phyloP scores from a whole-genome alignment of 2,797 vertebrate genomes.

The Brachymystax lenok region DNA sequence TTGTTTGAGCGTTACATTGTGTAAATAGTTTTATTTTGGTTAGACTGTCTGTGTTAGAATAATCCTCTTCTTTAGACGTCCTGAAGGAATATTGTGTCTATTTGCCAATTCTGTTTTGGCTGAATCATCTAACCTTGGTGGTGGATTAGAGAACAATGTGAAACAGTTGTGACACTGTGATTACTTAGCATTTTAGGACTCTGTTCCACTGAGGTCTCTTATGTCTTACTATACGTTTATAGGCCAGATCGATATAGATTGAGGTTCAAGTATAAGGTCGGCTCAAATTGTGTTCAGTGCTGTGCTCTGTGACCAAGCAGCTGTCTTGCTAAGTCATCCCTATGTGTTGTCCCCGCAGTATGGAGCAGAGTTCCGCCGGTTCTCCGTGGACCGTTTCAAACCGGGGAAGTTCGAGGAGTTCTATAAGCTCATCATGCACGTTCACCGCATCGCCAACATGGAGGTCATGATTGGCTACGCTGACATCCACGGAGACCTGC shows the following conservation, averaged over 20 bases:
- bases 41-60: background rate
- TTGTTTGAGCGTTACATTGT: conserved; percentile 1
- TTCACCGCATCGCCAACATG: conserved; percentile 91
- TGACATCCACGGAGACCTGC: conserved; percentile 93
- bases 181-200: no score
- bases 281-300: background rate
- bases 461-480: conserved; percentile 97
- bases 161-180: background rate
- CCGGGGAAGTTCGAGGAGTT: conserved; percentile 98
- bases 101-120: background rate
- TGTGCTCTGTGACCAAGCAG: background rate
- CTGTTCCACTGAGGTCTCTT: background rate
- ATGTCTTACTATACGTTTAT: background rate
- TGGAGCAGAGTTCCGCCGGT: conserved; percentile 95
- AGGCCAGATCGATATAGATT: background rate
- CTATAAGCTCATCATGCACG: conserved; percentile 93
- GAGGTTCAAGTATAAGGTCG: background rate
- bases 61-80: background rate
- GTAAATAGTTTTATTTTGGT: background rate
- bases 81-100: background rate
- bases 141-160: background rate
- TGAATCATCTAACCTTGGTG: background rate
- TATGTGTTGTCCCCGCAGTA: conserved; percentile 76
- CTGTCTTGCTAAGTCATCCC: background rate
- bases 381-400: conserved; percentile 91